Evolutionary conservation across 2,113 vertebrate species (phyloP).

Genomic region (Misgurnus mizolepis): DNA sequence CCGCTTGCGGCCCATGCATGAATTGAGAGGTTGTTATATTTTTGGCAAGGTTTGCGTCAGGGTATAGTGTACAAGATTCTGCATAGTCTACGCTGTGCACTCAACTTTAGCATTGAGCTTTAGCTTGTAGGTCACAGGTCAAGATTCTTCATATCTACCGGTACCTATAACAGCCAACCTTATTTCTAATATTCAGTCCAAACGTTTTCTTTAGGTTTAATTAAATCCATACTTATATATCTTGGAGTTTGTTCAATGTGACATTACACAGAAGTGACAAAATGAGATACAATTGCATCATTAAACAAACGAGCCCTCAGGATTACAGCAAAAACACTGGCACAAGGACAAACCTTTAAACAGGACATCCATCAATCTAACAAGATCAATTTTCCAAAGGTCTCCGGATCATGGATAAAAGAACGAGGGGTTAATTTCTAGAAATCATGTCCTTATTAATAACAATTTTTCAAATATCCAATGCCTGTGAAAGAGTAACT

Average conservation of each 20-base stretch:
- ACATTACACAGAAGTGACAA: conserved; percentile 64
- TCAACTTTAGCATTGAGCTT: no score
- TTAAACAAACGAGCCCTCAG: conserved; percentile 68
- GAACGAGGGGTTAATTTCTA: conserved; percentile 79
- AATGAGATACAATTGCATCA: conserved; percentile 66
- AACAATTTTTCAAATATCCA: conserved; percentile 80
- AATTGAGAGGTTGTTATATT: no score
- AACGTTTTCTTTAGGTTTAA: conserved; percentile 6
- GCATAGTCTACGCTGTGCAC: no score
- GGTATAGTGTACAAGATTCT: no score
- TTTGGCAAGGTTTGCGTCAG: no score
- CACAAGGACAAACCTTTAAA: conserved; percentile 77
- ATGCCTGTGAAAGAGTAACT: conserved; percentile 75
- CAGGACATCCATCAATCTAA: conserved; percentile 77
- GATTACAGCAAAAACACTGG: conserved; percentile 57
- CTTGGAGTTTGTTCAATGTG: conserved; percentile 67
- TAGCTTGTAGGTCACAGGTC: neutral
- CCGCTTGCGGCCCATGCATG: no score
- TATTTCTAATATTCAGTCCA: neutral
- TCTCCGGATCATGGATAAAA: conserved; percentile 72
- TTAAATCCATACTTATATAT: conserved; percentile 27
- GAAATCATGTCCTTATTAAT: conserved; percentile 84
- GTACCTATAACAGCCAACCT: neutral
- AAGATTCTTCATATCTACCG: neutral
- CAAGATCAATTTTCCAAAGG: conserved; percentile 79